These are phyloP conservation scores for Eudemis profundana DNA, from an alignment of 2,888 invertebrate genomes.

Conservation along the genomic window DNA sequence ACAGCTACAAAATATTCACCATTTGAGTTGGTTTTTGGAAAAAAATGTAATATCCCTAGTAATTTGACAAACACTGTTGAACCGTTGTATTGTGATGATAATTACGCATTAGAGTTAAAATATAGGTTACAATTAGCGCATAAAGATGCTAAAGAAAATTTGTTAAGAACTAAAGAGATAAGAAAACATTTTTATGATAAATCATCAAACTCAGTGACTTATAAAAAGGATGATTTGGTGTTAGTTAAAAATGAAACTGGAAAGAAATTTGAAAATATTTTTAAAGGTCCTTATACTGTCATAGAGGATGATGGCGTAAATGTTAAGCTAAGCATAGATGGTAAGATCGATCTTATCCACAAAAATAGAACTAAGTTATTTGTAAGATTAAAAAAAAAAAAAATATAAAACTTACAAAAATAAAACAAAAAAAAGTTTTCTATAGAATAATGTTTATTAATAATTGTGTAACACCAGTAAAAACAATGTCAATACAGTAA, in stretches of 20 bases:
- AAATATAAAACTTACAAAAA: no score
- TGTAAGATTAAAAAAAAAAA: no score
- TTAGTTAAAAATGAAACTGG: slow-evolving; percentile 11
- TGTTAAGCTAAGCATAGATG: not conserved
- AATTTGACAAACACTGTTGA: no score
- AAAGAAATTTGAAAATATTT: not conserved
- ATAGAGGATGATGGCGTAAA: not conserved
- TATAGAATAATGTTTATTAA: no score
- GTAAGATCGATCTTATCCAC: not conserved
- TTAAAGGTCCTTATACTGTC: not conserved
- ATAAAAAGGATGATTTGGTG: no score
- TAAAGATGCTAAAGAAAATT: slow-evolving; percentile 5
- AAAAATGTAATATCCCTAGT: no score
- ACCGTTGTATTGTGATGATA: no score
- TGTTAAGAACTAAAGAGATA: not conserved
- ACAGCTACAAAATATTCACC: not conserved
- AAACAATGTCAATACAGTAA: no score
- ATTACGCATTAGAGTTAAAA: no score
- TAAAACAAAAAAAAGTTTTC: no score
- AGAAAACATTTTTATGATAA: slow-evolving; percentile 4
- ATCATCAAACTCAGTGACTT: not conserved
- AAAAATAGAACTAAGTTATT: slow-evolving; percentile 5
- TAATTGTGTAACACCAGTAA: no score
- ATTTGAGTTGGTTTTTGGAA: not conserved
- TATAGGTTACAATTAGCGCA: slow-evolving; percentile 13